A percentile compares a stretch with the other conserved stretches of the same genome.
Evolutionary conservation across 2,888 invertebrate species (phyloP).

Genomic region (Malthinus flaveolus): DNA sequence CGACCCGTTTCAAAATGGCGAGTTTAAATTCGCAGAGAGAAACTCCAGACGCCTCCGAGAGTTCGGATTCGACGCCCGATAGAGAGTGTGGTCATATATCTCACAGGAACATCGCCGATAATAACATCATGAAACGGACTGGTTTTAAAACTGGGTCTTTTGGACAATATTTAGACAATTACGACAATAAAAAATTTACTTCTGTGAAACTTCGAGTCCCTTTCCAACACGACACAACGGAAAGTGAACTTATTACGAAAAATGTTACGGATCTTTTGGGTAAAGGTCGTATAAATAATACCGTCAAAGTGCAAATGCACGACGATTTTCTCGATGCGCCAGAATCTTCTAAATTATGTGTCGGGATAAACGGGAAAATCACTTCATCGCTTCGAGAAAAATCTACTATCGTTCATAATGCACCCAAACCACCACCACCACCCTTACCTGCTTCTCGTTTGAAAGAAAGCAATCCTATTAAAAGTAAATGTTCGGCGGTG

Average conservation of each 20-base stretch:
- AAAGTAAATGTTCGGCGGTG: not conserved
- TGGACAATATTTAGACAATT: conserved; percentile 38
- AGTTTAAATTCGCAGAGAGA: conserved; percentile 41
- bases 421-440: conserved; percentile 9
- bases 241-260: conserved; percentile 44
- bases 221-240: conserved; percentile 34
- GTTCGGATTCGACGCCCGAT: conserved; percentile 35
- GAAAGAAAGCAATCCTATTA: not conserved
- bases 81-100: conserved; percentile 36
- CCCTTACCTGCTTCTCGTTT: not conserved
- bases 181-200: conserved; percentile 38
- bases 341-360: too few relatives aligned
- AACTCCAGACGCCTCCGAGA: conserved; percentile 34
- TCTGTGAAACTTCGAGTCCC: conserved; percentile 35
- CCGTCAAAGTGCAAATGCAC: too few relatives aligned
- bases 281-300: too few relatives aligned
- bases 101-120: conserved; percentile 36
- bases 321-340: too few relatives aligned
- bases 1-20: conserved; percentile 34
- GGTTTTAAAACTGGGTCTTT: conserved; percentile 30
- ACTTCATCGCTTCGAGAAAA: not conserved
- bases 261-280: conserved; percentile 35
- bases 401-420: not conserved
- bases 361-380: not conserved
- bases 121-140: conserved; percentile 23